phyloP scores from a whole-genome alignment of 2,797 vertebrate genomes.

The Tokudaia tokunoshimensis region DNA sequence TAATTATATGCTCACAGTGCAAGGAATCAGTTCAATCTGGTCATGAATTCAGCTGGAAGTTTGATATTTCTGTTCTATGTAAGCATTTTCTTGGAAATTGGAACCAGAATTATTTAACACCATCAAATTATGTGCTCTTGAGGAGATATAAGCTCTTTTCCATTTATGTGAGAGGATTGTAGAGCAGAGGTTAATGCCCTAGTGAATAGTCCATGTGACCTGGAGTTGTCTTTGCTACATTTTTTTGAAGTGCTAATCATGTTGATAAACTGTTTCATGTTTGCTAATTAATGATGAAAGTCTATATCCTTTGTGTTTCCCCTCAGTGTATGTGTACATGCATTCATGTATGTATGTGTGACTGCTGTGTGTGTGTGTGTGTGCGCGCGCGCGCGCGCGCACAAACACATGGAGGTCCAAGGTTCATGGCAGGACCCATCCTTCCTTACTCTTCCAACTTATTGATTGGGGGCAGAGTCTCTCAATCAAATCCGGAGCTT shows the following conservation, averaged over 20 bases:
- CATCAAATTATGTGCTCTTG: neutral
- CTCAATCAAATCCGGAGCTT: neutral
- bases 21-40: slow-evolving; percentile 40
- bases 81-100: slow-evolving; percentile 55
- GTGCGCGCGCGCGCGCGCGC: no score
- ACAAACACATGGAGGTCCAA: no score
- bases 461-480: neutral
- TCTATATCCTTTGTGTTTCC: neutral
- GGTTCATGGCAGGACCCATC: neutral
- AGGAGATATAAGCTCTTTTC: neutral
- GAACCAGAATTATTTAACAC: neutral
- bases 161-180: neutral
- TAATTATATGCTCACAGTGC: slow-evolving; percentile 59
- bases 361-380: no score
- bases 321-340: neutral
- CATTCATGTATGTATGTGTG: neutral
- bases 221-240: neutral
- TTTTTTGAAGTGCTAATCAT: neutral
- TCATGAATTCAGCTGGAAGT: slow-evolving; percentile 20
- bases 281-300: slow-evolving; percentile 7
- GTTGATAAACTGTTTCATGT: neutral
- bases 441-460: neutral
- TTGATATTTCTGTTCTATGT: slow-evolving; percentile 25
- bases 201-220: slow-evolving; percentile 10
- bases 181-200: neutral